phyloP scores from a whole-genome alignment of 2,888 invertebrate genomes.

The Hydrotaea cyrtoneurina region DNA sequence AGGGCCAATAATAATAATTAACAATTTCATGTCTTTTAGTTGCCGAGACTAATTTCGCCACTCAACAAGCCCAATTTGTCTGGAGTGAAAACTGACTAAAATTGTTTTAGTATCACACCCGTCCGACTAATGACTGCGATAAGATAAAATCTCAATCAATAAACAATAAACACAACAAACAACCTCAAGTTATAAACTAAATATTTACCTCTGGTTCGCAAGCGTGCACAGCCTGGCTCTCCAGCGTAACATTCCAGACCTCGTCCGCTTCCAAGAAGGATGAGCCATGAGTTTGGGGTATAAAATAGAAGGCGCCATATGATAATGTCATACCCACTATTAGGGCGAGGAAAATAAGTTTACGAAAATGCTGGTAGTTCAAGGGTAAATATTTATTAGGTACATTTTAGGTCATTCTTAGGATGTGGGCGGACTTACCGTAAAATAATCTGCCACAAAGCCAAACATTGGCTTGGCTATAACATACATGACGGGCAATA shows the following conservation, averaged over 20 bases:
- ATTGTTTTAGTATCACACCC: background rate
- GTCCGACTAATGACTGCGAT: constrained; percentile 36
- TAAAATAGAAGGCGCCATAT: constrained; percentile 87
- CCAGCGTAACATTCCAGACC: constrained; percentile 70
- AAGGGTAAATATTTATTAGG: background rate
- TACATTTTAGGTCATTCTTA: background rate
- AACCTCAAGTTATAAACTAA: background rate
- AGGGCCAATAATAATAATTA: too few species aligned
- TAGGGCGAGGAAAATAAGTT: constrained; percentile 86
- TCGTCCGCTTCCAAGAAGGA: constrained; percentile 66
- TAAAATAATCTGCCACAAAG: constrained; percentile 88
- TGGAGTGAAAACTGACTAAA: background rate
- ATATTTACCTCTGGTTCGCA: constrained; percentile 69
- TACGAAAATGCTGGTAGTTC: constrained; percentile 81
- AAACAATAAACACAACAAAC: background rate
- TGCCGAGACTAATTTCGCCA: background rate
- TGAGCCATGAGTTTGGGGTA: constrained; percentile 81
- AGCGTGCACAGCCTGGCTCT: constrained; percentile 62
- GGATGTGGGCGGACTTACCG: constrained; percentile 78
- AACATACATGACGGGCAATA: constrained; percentile 89
- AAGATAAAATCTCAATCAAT: constrained; percentile 46
- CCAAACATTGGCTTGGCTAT: constrained; percentile 90
- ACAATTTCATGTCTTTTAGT: background rate
- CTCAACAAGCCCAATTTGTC: background rate
- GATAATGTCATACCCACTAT: constrained; percentile 85